Evolutionary conservation across 2,797 vertebrate species (phyloP), one percentile per base, ranked within the genome.

Genomic region (Microtus californicus): DNA sequence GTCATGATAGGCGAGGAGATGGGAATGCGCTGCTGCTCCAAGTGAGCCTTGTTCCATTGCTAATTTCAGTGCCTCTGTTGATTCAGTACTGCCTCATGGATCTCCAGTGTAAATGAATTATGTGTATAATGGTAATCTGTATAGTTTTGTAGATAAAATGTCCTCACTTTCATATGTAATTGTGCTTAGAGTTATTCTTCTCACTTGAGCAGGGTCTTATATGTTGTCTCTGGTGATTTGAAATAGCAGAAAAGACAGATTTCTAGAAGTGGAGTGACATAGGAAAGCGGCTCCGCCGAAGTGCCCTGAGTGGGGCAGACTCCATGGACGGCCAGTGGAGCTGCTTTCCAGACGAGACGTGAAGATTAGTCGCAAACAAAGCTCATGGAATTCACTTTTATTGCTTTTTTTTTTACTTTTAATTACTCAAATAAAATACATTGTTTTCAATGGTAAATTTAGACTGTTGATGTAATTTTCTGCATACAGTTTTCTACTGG

Each of bases 341-440:
- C 89, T 94, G 94, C 90, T 95, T 95, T 96, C 77, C 69, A 86
- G 73, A 93, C 48, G 27, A 93, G 83, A 93, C 78, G 78, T 95
- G 48, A 93, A 93, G 69, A 95, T 96, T 86, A 97, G 93, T 93
- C 82, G 65, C 19, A 95, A 86, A 87, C 82, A 85, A 90, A 96
- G 91, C 65, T 94, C 92, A 93, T 97, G 82, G 82, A 87, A 89
- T 93, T 97, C 85, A 88, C 81, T 96, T 97, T 92, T 96, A 82
- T 96, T 97, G 93, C 91, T 93, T 96, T 93, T 97, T 93, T 97
- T 76, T 94, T 97, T 56, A 95, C 87, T 96, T 95, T 89, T 93
- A 90, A 95, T 98, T 96, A 96, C 85, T 96, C 97, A 90, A 98
- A 96, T 97, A 97, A 97, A 96, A 96, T 69, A 0, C 43, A 51